Evolutionary conservation across 2,113 vertebrate genomes (phyloP).

Genomic region (Nesoenas mayeri): DNA sequence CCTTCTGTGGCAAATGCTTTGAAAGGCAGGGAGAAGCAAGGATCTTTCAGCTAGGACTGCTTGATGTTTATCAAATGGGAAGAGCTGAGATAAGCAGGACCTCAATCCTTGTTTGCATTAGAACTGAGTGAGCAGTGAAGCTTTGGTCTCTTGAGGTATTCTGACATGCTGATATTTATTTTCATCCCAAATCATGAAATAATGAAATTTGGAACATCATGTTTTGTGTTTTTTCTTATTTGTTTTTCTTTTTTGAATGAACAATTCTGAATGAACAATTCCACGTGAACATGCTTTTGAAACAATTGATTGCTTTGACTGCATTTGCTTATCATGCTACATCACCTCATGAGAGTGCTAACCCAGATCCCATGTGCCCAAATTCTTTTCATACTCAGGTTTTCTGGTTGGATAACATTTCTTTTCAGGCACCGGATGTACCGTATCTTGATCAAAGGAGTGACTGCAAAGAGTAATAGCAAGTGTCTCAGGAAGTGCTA

Average conservation of each 20-base stretch:
- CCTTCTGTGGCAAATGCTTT: background rate
- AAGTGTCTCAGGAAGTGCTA: background rate
- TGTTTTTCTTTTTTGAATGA: too few species aligned
- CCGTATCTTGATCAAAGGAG: background rate
- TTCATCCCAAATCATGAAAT: background rate
- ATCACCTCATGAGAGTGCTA: fast-evolving
- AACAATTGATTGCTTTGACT: background rate
- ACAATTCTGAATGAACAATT: background rate
- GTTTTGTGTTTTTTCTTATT: background rate
- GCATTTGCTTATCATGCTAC: background rate
- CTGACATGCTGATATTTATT: background rate
- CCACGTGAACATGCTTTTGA: background rate
- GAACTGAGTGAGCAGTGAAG: background rate
- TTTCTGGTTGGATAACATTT: background rate
- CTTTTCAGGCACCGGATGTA: background rate
- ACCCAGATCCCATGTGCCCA: background rate
- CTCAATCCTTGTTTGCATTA: background rate
- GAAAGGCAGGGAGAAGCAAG: background rate
- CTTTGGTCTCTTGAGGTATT: background rate
- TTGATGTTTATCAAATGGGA: constrained; percentile 2
- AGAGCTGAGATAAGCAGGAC: constrained; percentile 33
- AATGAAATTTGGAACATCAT: background rate
- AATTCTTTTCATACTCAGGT: background rate
- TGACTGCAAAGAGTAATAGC: background rate
- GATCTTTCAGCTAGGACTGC: background rate